phyloP scores from a whole-genome alignment of 2,888 invertebrate species.

The Deladenus siricidicola region DNA sequence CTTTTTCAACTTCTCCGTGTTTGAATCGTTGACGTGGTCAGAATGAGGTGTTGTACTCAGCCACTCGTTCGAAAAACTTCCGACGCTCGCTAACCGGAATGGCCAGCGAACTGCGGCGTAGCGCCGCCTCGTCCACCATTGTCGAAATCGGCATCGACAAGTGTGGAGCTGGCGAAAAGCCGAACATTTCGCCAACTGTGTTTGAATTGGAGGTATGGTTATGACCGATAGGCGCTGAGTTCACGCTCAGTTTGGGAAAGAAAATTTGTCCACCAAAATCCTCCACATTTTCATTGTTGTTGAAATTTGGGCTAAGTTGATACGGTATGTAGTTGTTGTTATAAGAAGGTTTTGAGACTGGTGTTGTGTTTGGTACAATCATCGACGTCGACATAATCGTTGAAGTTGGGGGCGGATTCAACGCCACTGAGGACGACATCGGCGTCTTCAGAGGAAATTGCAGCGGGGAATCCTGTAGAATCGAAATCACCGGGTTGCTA shows the following conservation, averaged over 20 bases:
- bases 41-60: constrained; percentile 46
- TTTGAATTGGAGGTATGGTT: no score
- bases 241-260: not conserved
- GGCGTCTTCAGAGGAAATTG: no score
- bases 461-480: constrained; percentile 4
- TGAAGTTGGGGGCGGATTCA: not conserved
- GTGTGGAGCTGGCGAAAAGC: not conserved
- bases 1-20: no score
- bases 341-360: no score
- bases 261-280: not conserved
- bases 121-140: not conserved
- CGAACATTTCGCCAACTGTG: not conserved
- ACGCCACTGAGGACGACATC: not conserved
- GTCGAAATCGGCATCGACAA: not conserved
- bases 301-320: not conserved
- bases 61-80: constrained; percentile 51
- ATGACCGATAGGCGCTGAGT: no score
- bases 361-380: not conserved
- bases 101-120: constrained; percentile 33
- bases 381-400: constrained; percentile 24
- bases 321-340: no score
- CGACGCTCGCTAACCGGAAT: constrained; percentile 43
- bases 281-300: not conserved
- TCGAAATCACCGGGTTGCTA: constrained; percentile 41
- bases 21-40: constrained; percentile 13